phyloP scores from a whole-genome alignment of 2,113 vertebrate species.

The Turdus rufiventris region DNA sequence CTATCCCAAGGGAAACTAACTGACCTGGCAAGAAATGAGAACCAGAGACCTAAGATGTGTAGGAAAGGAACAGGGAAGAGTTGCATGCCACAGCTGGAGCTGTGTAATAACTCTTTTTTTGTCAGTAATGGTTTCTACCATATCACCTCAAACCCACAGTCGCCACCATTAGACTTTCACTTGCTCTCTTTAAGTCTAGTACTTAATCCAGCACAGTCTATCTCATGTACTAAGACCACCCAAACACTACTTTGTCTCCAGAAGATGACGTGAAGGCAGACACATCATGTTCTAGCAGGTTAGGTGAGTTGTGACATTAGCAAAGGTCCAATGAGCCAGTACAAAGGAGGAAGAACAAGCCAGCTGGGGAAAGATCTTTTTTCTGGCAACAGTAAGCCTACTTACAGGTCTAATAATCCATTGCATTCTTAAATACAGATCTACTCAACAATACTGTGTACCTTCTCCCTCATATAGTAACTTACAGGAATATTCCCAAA shows the following conservation, averaged over 20 bases:
- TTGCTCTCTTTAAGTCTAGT: background rate
- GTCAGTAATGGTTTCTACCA: background rate
- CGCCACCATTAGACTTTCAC: rapidly evolving
- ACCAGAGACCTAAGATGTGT: background rate
- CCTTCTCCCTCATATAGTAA: background rate
- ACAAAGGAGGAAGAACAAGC: background rate
- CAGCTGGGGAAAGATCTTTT: background rate
- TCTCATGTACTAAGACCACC: background rate
- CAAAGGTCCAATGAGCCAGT: background rate
- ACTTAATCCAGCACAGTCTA: background rate
- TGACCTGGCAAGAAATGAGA: background rate
- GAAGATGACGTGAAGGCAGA: background rate
- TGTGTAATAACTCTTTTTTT: background rate
- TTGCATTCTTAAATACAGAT: background rate
- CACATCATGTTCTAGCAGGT: background rate
- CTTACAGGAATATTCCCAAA: background rate
- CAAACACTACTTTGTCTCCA: background rate
- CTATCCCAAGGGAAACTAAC: background rate
- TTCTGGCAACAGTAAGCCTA: background rate
- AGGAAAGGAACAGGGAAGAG: background rate
- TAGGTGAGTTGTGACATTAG: background rate
- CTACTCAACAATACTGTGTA: background rate
- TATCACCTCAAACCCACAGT: background rate
- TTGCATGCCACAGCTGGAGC: background rate
- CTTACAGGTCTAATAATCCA: background rate